Evolutionary conservation across 64 coral and sea anemone genomes (phyloP).

Genomic region (Dendrophyllia cribrosa): DNA sequence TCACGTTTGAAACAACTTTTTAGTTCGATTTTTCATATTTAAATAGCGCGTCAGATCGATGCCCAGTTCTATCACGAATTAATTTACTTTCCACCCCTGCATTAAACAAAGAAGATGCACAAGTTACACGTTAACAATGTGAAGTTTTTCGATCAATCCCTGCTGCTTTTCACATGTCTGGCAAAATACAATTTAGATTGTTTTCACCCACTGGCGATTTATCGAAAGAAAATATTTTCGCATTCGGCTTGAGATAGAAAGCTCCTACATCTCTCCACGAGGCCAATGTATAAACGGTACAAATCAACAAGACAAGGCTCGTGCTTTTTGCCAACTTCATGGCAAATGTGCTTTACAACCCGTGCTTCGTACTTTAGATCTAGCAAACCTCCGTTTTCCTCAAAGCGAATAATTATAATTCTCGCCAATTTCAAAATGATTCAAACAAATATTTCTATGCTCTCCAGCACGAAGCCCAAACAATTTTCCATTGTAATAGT

Average conservation of each 20-base stretch:
- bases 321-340: not conserved
- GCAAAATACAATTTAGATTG: constrained; percentile 40
- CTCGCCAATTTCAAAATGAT: constrained; percentile 52
- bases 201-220: constrained; percentile 40
- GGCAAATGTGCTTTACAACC: not conserved
- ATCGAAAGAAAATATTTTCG: not conserved
- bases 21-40: not conserved
- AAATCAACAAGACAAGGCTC: too few relatives aligned
- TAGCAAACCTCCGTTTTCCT: too few relatives aligned
- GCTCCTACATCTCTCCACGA: too few relatives aligned
- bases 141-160: not conserved
- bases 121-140: constrained; percentile 26
- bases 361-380: constrained; percentile 30
- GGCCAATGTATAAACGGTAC: not conserved
- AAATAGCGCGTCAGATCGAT: constrained; percentile 20
- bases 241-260: too few relatives aligned
- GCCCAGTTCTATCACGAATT: constrained; percentile 27
- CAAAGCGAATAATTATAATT: constrained; percentile 50
- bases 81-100: constrained; percentile 24
- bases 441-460: constrained; percentile 27
- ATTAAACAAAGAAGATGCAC: constrained; percentile 28
- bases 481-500: constrained; percentile 62
- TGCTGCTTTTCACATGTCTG: constrained; percentile 3
- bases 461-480: constrained; percentile 56
- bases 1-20: too few relatives aligned